phyloP scores from a whole-genome alignment of 2,113 vertebrate genomes.

The Chunga burmeisteri region DNA sequence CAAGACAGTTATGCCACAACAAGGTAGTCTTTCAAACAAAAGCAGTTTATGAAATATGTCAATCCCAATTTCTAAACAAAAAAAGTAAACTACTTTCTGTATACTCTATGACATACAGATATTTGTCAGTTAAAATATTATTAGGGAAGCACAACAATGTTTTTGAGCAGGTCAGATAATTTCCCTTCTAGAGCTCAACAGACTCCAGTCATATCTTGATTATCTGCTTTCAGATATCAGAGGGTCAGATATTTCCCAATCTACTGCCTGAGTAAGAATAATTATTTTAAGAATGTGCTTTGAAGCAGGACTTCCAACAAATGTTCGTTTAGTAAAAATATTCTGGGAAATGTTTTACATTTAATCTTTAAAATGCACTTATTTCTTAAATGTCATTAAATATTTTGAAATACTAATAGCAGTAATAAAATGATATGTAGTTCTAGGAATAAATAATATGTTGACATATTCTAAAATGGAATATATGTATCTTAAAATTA shows the following conservation, averaged over 20 bases:
- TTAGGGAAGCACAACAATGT: neutral
- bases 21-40: neutral
- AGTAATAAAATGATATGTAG: neutral
- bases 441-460: neutral
- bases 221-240: neutral
- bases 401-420: neutral
- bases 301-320: neutral
- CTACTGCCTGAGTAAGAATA: neutral
- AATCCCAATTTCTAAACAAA: neutral
- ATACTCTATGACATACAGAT: neutral
- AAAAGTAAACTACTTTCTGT: neutral
- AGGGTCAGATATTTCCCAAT: neutral
- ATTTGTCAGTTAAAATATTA: neutral
- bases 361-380: neutral
- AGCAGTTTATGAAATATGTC: neutral
- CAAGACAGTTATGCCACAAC: neutral
- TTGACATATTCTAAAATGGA: neutral
- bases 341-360: neutral
- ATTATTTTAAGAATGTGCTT: neutral
- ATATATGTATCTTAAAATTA: neutral
- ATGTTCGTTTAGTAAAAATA: neutral
- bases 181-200: neutral
- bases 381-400: neutral
- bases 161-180: neutral
- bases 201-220: neutral